These are phyloP conservation scores for Megalops atlanticus DNA, from an alignment of 2,113 vertebrate genomes.

Conservation along the genomic window DNA sequence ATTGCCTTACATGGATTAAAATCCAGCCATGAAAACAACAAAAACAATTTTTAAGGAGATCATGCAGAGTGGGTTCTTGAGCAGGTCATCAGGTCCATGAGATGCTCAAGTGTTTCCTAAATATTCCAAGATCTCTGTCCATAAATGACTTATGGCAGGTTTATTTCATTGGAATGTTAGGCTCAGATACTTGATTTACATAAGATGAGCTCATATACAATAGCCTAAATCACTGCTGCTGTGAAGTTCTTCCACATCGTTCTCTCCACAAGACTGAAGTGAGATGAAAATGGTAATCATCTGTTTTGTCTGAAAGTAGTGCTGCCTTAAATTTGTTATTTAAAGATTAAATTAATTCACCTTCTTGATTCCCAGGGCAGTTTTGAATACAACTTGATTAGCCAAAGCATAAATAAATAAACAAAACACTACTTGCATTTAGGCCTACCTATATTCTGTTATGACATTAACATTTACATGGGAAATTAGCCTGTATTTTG, in stretches of 20 bases:
- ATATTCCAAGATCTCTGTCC: constrained; percentile 60
- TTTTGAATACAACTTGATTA: too few species aligned
- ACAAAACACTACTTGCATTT: too few species aligned
- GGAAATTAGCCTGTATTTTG: not conserved
- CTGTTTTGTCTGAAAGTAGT: too few species aligned
- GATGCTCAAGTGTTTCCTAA: constrained; percentile 62
- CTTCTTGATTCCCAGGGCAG: too few species aligned
- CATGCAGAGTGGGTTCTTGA: constrained; percentile 63
- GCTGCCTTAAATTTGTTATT: too few species aligned
- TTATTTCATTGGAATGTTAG: constrained; percentile 48
- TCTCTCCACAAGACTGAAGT: too few species aligned
- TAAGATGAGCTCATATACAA: constrained; percentile 32
- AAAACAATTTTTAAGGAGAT: constrained; percentile 61
- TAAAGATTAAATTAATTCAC: too few species aligned
- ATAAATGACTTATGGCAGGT: constrained; percentile 43
- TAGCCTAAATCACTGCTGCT: constrained; percentile 47
- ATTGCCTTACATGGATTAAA: constrained; percentile 16
- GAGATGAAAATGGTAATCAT: too few species aligned
- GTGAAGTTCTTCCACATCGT: not conserved
- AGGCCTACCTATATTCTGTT: not conserved
- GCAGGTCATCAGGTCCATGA: constrained; percentile 67
- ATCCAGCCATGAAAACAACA: constrained; percentile 58
- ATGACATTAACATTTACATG: not conserved
- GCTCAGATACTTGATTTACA: constrained; percentile 63
- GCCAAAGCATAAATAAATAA: too few species aligned